Base-by-base conservation (phyloP, 2,113 vertebrate species). In the Rynchops niger region DNA sequence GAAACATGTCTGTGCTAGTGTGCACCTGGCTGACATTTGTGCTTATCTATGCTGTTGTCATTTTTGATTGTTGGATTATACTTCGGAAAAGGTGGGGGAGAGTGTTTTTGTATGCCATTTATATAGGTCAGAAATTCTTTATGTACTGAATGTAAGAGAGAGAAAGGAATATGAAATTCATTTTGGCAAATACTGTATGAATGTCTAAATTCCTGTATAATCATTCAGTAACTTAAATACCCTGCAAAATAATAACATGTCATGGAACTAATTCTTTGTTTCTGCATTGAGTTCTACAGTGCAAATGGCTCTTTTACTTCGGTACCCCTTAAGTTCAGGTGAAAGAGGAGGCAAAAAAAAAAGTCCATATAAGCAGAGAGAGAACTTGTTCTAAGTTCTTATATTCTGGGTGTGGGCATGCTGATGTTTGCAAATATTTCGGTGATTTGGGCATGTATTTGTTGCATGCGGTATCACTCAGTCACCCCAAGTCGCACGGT, bases 1-100 rank as follows among this genome's bases (percentile, higher is more conserved):
- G 74, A 95, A 94, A 91, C 77, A 67, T 53, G 71, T 79, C 91
- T 79, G 72, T 86, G 87, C 95, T 95, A 82, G 85, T 52, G 58
- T 18, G 17, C 82, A 97, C 92, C 91, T 97, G 94, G 92, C 85
- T 96, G 94, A 84, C 90, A 95, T 97, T 97, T 95, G 30, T 81
- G 50, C 76, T 93, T 85, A 82, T 95, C 87, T 92, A 65, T 96
- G 53, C 34, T 92, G 69, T 82, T 94, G 85, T 96, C 52, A 80
- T 92, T 84, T 90, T 78, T 94, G 95, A 93, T 90, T 95, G 80
- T 91, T 81, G 77, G 89, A 96, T 95, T 95, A 94, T 97, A 95
- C 53, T 95, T 96, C 92, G 77, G 88, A 91, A 94, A 94, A 91
- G 49, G 25, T 3, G 9, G 27, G 34, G 34, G 42, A 82, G 19